Percentiles rank a stretch among this genome's conserved stretches.
These are phyloP conservation scores for Drosophila ochracea DNA, from an alignment of 2,888 invertebrate genomes.

Conservation along the genomic window DNA sequence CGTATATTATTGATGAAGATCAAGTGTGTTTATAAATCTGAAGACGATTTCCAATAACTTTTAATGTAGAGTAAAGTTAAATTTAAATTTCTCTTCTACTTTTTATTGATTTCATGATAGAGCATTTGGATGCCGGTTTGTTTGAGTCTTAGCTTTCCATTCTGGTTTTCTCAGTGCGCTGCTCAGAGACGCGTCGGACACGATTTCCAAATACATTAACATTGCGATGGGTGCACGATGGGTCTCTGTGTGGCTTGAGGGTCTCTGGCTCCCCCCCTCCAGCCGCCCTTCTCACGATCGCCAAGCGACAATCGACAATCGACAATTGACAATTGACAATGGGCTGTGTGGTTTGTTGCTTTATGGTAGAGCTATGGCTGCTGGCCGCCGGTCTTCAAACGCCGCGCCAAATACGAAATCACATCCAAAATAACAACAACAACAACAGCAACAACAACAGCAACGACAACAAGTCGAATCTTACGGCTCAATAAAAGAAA, in stretches of 20 bases:
- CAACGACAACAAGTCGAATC: constrained; percentile 64
- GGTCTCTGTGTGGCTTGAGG: constrained; percentile 7
- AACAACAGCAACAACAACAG: constrained; percentile 23
- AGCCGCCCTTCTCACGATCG: neutral
- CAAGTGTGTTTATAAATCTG: neutral
- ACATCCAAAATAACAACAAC: constrained; percentile 58
- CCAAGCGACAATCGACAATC: constrained; percentile 21
- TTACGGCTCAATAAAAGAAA: constrained; percentile 81
- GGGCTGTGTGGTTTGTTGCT: constrained; percentile 14
- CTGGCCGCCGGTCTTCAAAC: constrained; percentile 65
- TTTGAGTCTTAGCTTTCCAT: constrained; percentile 48
- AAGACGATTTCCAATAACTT: neutral
- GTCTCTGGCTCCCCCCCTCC: constrained; percentile 2
- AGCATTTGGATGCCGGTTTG: constrained; percentile 29
- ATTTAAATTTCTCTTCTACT: neutral
- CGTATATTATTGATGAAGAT: too few species aligned
- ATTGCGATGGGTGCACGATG: constrained; percentile 78
- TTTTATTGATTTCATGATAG: constrained; percentile 7
- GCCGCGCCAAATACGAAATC: constrained; percentile 76
- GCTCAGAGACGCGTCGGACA: constrained; percentile 54
- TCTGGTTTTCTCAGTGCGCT: constrained; percentile 63
- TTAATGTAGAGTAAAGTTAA: neutral
- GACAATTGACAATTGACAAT: constrained; percentile 55
- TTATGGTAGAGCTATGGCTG: constrained; percentile 55
- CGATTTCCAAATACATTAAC: constrained; percentile 82